phyloP scores from a whole-genome alignment of 2,797 vertebrate species.

The Dryobates pubescens region DNA sequence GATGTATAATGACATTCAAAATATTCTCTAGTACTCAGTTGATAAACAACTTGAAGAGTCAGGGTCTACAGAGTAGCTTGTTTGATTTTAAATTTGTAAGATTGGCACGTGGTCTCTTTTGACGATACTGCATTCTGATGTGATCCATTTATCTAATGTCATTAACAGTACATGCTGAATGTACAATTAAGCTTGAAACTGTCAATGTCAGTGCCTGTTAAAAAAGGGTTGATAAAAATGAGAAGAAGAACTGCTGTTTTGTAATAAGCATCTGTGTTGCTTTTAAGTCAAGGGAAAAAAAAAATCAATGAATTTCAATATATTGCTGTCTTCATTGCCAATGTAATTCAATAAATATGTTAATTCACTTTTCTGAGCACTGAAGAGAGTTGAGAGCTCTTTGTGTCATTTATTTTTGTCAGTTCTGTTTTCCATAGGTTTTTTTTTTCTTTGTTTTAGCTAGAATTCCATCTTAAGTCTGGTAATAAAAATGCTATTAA shows the following conservation, averaged over 20 bases:
- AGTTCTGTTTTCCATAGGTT: background rate
- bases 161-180: conserved; percentile 75
- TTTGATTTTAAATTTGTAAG: conserved; percentile 76
- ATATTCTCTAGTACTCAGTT: conserved; percentile 75
- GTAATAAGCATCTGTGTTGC: conserved; percentile 73
- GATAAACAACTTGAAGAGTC: conserved; percentile 77
- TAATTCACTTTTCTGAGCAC: conserved; percentile 70
- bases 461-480: conserved; percentile 34
- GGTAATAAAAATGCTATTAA: conserved; percentile 23
- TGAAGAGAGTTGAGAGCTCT: conserved; percentile 62
- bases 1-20: conserved; percentile 79
- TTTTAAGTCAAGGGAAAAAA: conserved; percentile 69
- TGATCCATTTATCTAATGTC: conserved; percentile 75
- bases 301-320: conserved; percentile 75
- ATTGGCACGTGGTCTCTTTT: conserved; percentile 71
- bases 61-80: conserved; percentile 69
- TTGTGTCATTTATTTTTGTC: conserved; percentile 63
- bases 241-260: conserved; percentile 68
- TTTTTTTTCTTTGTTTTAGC: conserved; percentile 14
- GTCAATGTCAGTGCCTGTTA: conserved; percentile 69
- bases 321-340: conserved; percentile 73
- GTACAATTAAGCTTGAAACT: conserved; percentile 76
- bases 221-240: conserved; percentile 68
- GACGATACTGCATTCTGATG: conserved; percentile 66
- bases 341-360: conserved; percentile 75